Evolutionary conservation across 2,113 vertebrate genomes (phyloP).

Genomic region (Albula goreensis): DNA sequence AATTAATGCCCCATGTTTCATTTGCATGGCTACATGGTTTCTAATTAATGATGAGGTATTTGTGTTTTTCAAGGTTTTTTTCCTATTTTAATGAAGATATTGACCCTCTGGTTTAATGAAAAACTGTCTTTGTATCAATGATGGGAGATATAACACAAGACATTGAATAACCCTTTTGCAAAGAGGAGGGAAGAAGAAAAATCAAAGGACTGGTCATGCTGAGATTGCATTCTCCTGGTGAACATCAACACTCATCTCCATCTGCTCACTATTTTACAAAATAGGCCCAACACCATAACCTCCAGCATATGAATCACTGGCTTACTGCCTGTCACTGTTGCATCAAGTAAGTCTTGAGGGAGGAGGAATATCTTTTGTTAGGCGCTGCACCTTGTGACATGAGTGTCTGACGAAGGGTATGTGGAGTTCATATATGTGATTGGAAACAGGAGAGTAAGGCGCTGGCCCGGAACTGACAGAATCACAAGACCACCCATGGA

Average conservation of each 20-base stretch:
- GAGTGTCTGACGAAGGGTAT: neutral
- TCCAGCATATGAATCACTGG: neutral
- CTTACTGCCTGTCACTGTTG: neutral
- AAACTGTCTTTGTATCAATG: neutral
- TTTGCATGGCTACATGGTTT: neutral
- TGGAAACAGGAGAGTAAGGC: neutral
- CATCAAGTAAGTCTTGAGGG: neutral
- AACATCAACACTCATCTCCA: neutral
- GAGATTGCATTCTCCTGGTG: neutral
- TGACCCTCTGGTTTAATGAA: neutral
- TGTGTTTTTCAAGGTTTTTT: neutral
- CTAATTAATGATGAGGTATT: neutral
- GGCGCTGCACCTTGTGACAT: neutral
- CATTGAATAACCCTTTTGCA: neutral
- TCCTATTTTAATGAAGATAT: neutral
- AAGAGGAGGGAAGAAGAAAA: neutral
- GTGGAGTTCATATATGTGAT: constrained; percentile 8
- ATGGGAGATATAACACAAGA: neutral
- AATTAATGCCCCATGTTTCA: neutral
- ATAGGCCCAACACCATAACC: neutral
- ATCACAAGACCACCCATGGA: constrained; percentile 14
- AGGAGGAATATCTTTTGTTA: neutral
- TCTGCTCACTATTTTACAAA: neutral
- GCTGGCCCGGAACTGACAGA: neutral
- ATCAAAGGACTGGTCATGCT: neutral